phyloP scores from a whole-genome alignment of 2,797 vertebrate genomes.

The Acanthurus leucopareius region DNA sequence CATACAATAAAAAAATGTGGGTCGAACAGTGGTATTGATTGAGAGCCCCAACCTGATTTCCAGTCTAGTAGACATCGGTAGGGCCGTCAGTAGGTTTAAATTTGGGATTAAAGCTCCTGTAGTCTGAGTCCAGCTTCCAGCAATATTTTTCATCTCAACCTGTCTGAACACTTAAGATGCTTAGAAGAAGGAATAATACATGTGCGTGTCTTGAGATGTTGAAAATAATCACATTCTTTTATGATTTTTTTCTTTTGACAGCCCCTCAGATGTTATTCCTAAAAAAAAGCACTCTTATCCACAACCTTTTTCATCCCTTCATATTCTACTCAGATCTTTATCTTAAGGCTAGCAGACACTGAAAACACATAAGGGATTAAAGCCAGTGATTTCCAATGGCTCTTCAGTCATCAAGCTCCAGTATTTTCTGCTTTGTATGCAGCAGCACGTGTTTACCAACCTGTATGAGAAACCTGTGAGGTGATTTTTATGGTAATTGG shows the following conservation, averaged over 20 bases:
- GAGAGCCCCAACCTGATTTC: no score
- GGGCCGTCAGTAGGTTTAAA: no score
- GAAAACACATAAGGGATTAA: constrained; percentile 39
- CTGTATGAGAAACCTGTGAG: constrained; percentile 44
- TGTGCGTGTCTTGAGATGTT: constrained; percentile 8
- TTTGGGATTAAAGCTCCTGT: no score
- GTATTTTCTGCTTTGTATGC: constrained; percentile 51
- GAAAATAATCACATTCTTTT: neutral
- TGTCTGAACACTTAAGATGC: constrained; percentile 45
- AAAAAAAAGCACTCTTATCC: constrained; percentile 5
- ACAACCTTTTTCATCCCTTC: neutral
- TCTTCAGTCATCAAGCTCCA: constrained; percentile 20
- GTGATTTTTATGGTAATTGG: constrained; percentile 67
- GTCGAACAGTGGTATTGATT: no score
- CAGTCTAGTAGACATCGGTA: no score
- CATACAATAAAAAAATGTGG: no score
- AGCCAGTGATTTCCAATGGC: constrained; percentile 32
- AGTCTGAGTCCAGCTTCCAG: neutral
- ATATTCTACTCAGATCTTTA: constrained; percentile 24
- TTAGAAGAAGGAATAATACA: neutral
- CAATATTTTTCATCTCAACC: constrained; percentile 25
- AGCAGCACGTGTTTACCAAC: constrained; percentile 25
- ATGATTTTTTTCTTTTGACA: neutral
- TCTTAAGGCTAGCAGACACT: constrained; percentile 17
- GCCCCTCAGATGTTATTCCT: neutral